phyloP scores from a whole-genome alignment of 2,888 invertebrate genomes.

The Cantharis rustica region DNA sequence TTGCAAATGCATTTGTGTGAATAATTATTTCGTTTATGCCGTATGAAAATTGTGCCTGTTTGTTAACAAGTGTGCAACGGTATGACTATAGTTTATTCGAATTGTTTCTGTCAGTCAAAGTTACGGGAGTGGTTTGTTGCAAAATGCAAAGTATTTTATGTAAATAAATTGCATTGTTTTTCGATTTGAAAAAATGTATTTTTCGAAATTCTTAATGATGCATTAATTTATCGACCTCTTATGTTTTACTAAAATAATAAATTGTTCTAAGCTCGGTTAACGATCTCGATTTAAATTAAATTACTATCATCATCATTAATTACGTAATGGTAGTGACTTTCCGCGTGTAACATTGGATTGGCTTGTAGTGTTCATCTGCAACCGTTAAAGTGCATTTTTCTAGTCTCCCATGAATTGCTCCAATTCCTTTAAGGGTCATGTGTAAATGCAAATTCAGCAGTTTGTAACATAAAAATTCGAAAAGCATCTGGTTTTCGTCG shows the following conservation, averaged over 20 bases:
- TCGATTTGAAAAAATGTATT: constrained; percentile 1
- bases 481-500: not conserved
- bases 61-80: constrained; percentile 8
- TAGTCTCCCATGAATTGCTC: constrained; percentile 21
- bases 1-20: not conserved
- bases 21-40: not conserved
- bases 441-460: constrained; percentile 23
- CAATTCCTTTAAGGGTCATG: constrained; percentile 26
- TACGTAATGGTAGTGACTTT: not conserved
- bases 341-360: not conserved
- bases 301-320: not conserved
- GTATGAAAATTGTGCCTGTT: not conserved
- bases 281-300: not conserved
- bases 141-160: constrained; percentile 16
- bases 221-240: constrained; percentile 9
- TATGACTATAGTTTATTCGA: constrained; percentile 37
- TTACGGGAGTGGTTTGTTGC: constrained; percentile 24
- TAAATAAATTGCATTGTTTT: constrained; percentile 18
- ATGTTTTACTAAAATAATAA: not conserved
- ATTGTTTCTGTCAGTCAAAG: constrained; percentile 38
- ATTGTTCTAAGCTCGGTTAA: not conserved
- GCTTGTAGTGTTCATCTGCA: not conserved
- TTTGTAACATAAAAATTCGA: constrained; percentile 13
- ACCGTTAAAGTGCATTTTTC: constrained; percentile 16
- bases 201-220: constrained; percentile 3